phyloP scores from a whole-genome alignment of 2,797 vertebrate genomes.

The Lepilemur septentrionalis region DNA sequence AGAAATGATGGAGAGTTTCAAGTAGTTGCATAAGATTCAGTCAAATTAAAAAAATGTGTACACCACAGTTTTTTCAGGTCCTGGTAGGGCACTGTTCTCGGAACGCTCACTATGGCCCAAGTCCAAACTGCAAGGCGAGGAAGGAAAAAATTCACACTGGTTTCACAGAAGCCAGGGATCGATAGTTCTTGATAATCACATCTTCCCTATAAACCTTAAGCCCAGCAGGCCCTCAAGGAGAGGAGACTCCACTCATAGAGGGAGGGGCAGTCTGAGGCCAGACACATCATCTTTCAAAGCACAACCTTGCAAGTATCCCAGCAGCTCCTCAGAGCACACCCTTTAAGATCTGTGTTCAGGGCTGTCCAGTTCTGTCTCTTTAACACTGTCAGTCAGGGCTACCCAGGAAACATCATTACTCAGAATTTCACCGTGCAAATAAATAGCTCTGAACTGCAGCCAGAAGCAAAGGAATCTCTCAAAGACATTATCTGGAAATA shows the following conservation, averaged over 20 bases:
- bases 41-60: not conserved
- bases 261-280: not conserved
- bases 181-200: not conserved
- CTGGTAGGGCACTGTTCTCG: not conserved
- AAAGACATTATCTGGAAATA: constrained; percentile 88
- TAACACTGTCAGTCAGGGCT: constrained; percentile 71
- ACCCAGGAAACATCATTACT: constrained; percentile 66
- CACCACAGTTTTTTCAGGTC: no score
- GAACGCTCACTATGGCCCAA: not conserved
- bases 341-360: constrained; percentile 71
- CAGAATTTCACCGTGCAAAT: constrained; percentile 86
- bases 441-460: constrained; percentile 86
- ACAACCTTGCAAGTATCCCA: constrained; percentile 58
- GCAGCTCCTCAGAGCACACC: constrained; percentile 41
- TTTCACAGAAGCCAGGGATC: not conserved
- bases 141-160: not conserved
- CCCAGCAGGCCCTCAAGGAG: not conserved
- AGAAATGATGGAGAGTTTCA: not conserved
- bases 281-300: constrained; percentile 35
- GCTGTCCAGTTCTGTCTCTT: constrained; percentile 64
- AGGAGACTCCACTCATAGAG: constrained; percentile 26
- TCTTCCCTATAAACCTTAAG: constrained; percentile 11
- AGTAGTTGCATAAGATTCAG: not conserved
- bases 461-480: constrained; percentile 85
- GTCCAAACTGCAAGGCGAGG: not conserved